These are phyloP conservation scores for Sceloporus tristichus DNA, from an alignment of 2,113 vertebrate genomes.

Conservation along the genomic window DNA sequence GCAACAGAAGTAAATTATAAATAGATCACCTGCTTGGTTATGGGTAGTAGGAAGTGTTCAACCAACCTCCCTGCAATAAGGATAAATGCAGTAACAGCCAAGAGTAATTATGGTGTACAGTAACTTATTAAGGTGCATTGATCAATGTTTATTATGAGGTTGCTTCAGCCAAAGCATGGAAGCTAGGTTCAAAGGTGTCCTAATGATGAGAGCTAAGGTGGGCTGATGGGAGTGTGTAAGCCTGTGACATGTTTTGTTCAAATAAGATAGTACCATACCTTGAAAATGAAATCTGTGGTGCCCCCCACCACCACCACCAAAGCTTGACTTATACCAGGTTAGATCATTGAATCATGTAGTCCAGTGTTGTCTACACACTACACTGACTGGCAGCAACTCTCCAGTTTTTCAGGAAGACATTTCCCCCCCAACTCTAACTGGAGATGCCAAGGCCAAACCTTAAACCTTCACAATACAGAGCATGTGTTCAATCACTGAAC, in stretches of 20 bases:
- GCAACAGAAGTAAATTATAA: background rate
- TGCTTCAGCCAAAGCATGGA: background rate
- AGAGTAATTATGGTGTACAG: background rate
- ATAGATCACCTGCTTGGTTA: background rate
- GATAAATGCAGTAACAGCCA: background rate
- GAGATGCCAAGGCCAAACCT: background rate
- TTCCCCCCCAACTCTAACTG: background rate
- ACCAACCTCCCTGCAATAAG: background rate
- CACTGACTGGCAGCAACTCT: background rate
- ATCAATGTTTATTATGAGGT: background rate
- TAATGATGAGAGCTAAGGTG: background rate
- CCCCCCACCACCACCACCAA: background rate
- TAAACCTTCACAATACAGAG: background rate
- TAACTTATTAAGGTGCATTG: background rate
- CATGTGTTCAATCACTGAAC: background rate
- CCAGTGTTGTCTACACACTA: too few relatives aligned
- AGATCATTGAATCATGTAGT: background rate
- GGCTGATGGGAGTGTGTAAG: too few relatives aligned
- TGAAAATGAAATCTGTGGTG: background rate
- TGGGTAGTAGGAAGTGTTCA: background rate
- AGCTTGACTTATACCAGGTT: background rate
- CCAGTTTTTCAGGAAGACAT: background rate
- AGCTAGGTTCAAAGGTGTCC: background rate
- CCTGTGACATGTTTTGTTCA: background rate
- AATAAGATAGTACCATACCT: background rate